Conservation (phyloP, 2,888 invertebrate genomes). For the Mechanitis mazaeus region DNA sequence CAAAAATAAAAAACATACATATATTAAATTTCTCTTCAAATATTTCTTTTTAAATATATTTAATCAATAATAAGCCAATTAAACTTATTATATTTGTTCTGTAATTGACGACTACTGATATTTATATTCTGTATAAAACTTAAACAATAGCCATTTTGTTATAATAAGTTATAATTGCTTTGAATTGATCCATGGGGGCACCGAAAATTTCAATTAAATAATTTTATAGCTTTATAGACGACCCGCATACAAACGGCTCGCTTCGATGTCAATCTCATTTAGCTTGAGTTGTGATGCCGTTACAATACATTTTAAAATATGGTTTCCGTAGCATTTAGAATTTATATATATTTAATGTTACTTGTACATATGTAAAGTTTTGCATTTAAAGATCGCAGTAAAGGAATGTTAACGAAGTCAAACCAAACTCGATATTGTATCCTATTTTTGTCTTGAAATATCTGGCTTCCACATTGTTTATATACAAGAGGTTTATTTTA, state of each 20-base stretch:
- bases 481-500: neutral
- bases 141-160: neutral
- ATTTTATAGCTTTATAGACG: conserved; percentile 12
- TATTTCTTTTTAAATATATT: too few relatives aligned
- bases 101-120: too few relatives aligned
- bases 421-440: conserved; percentile 13
- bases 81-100: too few relatives aligned
- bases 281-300: conserved; percentile 18
- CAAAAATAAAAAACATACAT: too few relatives aligned
- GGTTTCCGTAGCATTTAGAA: neutral
- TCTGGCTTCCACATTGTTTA: conserved; percentile 1
- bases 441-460: conserved; percentile 8
- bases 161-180: conserved; percentile 3
- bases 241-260: conserved; percentile 23
- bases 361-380: conserved; percentile 8
- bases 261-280: conserved; percentile 15
- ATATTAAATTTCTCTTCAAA: too few relatives aligned
- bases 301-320: conserved; percentile 6
- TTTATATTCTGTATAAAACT: neutral
- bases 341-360: neutral
- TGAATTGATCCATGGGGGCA: conserved; percentile 16
- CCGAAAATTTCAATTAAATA: conserved; percentile 14
- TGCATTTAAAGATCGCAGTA: conserved; percentile 13
- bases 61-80: too few relatives aligned
- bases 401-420: conserved; percentile 19